Conservation (phyloP, 2,888 invertebrate species). For the Amiota communis region DNA sequence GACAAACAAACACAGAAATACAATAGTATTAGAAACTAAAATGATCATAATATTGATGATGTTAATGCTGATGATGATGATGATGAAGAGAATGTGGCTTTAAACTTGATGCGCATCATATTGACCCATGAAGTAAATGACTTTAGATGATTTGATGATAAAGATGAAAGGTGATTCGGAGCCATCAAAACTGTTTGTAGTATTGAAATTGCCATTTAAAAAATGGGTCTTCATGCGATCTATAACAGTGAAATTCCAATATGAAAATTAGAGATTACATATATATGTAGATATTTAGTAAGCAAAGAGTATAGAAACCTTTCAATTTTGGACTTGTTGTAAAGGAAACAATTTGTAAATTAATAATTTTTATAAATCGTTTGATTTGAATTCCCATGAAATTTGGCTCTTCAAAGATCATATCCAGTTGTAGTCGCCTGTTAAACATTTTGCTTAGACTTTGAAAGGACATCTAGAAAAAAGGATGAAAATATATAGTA, state of each 20-base stretch:
- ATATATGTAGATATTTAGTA: no score
- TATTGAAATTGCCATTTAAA: background rate
- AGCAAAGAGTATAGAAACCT: background rate
- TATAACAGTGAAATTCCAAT: no score
- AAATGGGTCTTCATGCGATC: no score
- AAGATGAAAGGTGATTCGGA: slow-evolving; percentile 23
- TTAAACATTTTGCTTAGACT: background rate
- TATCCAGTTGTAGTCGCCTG: background rate
- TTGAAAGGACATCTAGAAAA: background rate
- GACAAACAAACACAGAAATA: background rate
- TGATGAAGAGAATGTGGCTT: background rate
- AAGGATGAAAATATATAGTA: background rate
- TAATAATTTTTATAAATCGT: background rate
- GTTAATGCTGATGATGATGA: background rate
- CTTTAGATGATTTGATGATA: slow-evolving; percentile 23
- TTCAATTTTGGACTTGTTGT: background rate
- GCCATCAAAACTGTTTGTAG: slow-evolving; percentile 5
- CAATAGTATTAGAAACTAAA: no score
- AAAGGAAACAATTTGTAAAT: background rate
- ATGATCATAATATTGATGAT: background rate
- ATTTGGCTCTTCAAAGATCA: background rate
- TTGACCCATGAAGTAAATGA: slow-evolving; percentile 37
- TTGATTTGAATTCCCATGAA: background rate
- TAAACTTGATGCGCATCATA: background rate
- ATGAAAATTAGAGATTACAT: no score